A percentile compares a stretch with the other conserved stretches of the same genome.
phyloP scores from a whole-genome alignment of 1,140 invertebrate species.

The Procambarus clarkii region DNA sequence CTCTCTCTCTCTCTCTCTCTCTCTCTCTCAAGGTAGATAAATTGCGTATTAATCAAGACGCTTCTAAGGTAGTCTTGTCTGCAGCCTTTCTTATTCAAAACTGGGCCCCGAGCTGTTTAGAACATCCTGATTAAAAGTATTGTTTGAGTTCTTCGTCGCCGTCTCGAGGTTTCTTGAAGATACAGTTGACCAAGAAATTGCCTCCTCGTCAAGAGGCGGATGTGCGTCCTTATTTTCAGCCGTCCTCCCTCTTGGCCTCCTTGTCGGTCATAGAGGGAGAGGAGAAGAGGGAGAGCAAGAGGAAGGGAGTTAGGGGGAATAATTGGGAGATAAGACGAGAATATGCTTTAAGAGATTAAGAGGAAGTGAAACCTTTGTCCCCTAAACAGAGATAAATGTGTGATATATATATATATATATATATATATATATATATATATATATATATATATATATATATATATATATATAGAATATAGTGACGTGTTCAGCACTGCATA shows the following conservation, averaged over 20 bases:
- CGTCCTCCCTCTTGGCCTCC: neutral
- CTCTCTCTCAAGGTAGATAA: neutral
- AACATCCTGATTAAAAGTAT: conserved; percentile 1
- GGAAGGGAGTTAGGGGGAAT: neutral
- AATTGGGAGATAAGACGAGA: neutral
- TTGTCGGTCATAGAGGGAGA: neutral
- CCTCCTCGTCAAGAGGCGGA: neutral
- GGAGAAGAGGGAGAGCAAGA: neutral
- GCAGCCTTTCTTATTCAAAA: neutral
- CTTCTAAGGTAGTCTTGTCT: neutral
- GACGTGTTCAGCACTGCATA: too few species aligned
- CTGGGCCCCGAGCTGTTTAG: neutral
- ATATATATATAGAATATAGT: too few species aligned
- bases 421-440: too few species aligned
- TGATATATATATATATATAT: too few species aligned
- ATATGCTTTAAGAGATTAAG: neutral
- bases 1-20: neutral
- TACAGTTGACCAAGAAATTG: conserved; percentile 20
- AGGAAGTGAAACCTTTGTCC: too few species aligned
- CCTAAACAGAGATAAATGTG: too few species aligned
- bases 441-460: too few species aligned
- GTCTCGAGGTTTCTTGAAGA: neutral
- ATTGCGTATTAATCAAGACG: neutral
- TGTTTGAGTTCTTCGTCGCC: conserved; percentile 1
- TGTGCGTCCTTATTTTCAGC: too few species aligned